A percentile compares a stretch with the other conserved stretches of the same genome.
Evolutionary conservation across 1,140 invertebrate genomes (phyloP).

Genomic region (Euwallacea fornicatus): DNA sequence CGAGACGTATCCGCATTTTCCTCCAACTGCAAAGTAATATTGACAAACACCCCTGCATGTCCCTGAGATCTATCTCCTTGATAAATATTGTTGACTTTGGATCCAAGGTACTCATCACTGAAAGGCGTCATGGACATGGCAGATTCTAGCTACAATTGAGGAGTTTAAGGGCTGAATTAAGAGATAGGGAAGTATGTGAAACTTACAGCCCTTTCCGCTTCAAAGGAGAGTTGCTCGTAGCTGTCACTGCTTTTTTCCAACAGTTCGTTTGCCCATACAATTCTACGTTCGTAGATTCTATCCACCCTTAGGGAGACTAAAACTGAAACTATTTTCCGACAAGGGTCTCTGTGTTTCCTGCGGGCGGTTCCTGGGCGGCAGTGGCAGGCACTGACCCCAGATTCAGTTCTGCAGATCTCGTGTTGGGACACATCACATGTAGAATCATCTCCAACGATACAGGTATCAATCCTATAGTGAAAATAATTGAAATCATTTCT

Average conservation of each 20-base stretch:
- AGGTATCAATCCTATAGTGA: slow-evolving; percentile 79
- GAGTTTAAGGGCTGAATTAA: slow-evolving; percentile 26
- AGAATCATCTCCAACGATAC: slow-evolving; percentile 90
- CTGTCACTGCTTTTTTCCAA: slow-evolving; percentile 75
- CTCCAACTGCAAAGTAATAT: slow-evolving; percentile 76
- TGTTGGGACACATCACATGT: slow-evolving; percentile 86
- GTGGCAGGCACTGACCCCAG: slow-evolving; percentile 88
- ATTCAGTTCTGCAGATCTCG: slow-evolving; percentile 84
- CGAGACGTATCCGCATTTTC: slow-evolving; percentile 70
- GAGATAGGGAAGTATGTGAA: background rate
- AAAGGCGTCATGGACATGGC: slow-evolving; percentile 89
- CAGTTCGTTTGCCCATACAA: slow-evolving; percentile 76
- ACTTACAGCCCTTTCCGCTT: slow-evolving; percentile 80
- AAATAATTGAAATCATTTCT: background rate
- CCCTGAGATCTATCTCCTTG: slow-evolving; percentile 66
- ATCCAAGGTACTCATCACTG: slow-evolving; percentile 80
- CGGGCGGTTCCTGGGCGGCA: slow-evolving; percentile 83
- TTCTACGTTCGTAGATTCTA: slow-evolving; percentile 74
- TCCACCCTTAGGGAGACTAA: slow-evolving; percentile 80
- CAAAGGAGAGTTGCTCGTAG: slow-evolving; percentile 80
- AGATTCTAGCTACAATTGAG: slow-evolving; percentile 71
- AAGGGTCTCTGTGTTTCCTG: slow-evolving; percentile 74
- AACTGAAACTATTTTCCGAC: slow-evolving; percentile 78
- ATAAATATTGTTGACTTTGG: slow-evolving; percentile 80
- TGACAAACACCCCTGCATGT: slow-evolving; percentile 76